These are phyloP conservation scores for Camponotus pennsylvanicus DNA, from an alignment of 1,140 invertebrate genomes.

Conservation along the genomic window DNA sequence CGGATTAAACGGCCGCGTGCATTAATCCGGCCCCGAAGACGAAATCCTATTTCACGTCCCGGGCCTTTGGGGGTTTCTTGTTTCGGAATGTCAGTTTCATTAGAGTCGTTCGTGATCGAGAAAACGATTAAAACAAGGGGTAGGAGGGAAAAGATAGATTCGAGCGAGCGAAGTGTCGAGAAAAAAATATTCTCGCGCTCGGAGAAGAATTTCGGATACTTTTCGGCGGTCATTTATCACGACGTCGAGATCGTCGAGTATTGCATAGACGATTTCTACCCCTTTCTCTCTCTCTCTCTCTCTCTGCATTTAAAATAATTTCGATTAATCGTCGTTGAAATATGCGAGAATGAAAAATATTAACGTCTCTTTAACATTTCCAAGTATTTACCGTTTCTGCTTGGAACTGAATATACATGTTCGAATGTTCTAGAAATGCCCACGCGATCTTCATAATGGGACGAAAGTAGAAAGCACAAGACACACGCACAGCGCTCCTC, in stretches of 20 bases:
- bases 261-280: neutral
- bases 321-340: neutral
- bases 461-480: neutral
- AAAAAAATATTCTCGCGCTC: conserved; percentile 34
- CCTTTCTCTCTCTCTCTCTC: too few species aligned
- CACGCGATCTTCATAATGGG: neutral
- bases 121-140: conserved; percentile 79
- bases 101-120: conserved; percentile 78
- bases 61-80: conserved; percentile 75
- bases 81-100: conserved; percentile 83
- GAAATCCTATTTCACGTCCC: conserved; percentile 84
- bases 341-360: neutral
- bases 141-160: neutral
- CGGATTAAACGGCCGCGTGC: conserved; percentile 83
- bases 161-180: conserved; percentile 15
- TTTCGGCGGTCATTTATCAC: conserved; percentile 58
- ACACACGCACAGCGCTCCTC: neutral
- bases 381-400: neutral
- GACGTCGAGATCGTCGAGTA: neutral
- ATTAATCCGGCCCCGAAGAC: conserved; percentile 81
- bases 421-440: neutral
- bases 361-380: neutral
- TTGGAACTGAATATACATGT: neutral
- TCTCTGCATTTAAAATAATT: conserved; percentile 20
- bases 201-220: conserved; percentile 29